A percentile compares a stretch with the other conserved stretches of the same genome.
phyloP scores from a whole-genome alignment of 1,140 invertebrate genomes.

The Teleogryllus occipitalis region DNA sequence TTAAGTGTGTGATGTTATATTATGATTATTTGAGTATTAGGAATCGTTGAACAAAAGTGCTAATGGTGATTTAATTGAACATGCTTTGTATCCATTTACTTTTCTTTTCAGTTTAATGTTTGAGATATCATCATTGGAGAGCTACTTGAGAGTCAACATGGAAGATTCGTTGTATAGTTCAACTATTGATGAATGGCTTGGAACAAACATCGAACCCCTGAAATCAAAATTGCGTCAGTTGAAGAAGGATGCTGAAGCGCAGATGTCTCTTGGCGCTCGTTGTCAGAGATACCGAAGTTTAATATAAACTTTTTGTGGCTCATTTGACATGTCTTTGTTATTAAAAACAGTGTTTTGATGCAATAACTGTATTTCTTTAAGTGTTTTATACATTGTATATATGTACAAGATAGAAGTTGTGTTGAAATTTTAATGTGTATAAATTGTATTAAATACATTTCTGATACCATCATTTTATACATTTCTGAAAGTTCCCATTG shows the following conservation, averaged over 20 bases:
- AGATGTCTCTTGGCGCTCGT: conserved; percentile 17
- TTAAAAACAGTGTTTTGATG: not conserved
- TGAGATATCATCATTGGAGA: conserved; percentile 44
- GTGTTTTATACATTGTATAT: not conserved
- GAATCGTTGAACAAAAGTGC: no score
- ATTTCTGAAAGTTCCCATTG: no score
- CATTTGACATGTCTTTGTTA: no score
- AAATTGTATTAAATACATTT: not conserved
- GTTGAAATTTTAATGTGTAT: not conserved
- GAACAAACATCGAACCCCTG: conserved; percentile 44
- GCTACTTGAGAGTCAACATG: conserved; percentile 43
- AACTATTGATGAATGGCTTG: conserved; percentile 47
- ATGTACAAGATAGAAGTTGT: not conserved
- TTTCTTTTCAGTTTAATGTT: conserved; percentile 39
- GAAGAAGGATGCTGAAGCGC: conserved; percentile 21
- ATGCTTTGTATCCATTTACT: no score
- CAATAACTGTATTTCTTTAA: not conserved
- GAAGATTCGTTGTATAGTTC: conserved; percentile 42
- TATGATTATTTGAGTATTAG: no score
- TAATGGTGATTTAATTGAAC: no score
- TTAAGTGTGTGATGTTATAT: no score
- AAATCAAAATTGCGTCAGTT: conserved; percentile 24
- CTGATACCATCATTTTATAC: no score
- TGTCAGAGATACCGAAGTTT: not conserved
- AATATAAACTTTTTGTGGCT: conserved; percentile 9